phyloP scores from a whole-genome alignment of 2,888 invertebrate genomes.

The Cataglyphis rosenhaueri region DNA sequence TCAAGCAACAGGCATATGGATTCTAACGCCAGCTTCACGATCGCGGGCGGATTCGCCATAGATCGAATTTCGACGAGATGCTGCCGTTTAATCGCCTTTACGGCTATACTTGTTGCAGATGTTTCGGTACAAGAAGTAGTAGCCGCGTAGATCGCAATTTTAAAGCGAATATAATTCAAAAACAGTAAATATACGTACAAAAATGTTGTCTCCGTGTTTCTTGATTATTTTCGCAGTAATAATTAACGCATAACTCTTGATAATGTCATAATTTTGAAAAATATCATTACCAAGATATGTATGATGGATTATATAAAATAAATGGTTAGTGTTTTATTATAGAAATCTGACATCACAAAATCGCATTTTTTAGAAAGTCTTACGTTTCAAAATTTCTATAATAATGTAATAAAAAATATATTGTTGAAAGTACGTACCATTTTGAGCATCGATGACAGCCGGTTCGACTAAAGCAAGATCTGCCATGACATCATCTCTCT shows the following conservation, averaged over 20 bases:
- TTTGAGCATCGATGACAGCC: conserved; percentile 99
- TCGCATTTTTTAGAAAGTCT: too few species aligned
- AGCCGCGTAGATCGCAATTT: background rate
- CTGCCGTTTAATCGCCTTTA: conserved; percentile 98
- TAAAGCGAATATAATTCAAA: conserved; percentile 33
- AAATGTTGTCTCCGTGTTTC: background rate
- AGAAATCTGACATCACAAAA: background rate
- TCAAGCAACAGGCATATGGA: conserved; percentile 97
- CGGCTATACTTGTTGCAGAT: conserved; percentile 88
- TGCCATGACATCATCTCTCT: conserved; percentile 97
- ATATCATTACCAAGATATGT: background rate
- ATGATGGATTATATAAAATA: background rate
- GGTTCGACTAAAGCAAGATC: conserved; percentile 99
- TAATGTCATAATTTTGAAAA: background rate
- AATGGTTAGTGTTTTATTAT: background rate
- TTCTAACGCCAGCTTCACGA: conserved; percentile 97
- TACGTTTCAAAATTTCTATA: background rate
- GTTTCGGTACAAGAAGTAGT: conserved; percentile 45
- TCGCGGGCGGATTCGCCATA: conserved; percentile 97
- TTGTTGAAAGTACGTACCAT: conserved; percentile 88
- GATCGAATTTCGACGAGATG: conserved; percentile 97
- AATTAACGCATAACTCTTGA: background rate
- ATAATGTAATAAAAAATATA: background rate
- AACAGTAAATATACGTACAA: conserved; percentile 1
- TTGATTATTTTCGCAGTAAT: background rate